Base-by-base conservation (phyloP, 2,888 invertebrate species). In the Calephelis perditalis region DNA sequence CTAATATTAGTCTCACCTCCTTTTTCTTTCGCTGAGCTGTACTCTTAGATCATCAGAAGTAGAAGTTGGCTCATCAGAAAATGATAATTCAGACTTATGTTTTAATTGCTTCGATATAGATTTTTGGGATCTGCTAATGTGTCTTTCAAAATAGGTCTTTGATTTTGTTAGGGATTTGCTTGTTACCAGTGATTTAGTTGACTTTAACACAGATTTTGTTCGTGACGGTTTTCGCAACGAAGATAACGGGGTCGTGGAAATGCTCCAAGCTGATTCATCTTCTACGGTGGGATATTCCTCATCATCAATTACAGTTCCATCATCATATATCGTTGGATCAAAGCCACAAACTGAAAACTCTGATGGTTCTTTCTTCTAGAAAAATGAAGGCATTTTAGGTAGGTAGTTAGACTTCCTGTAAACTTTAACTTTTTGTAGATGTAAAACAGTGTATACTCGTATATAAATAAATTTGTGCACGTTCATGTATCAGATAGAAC, bases 11-110 rank as follows among this genome's bases (percentile, higher is more conserved):
- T 62, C 63, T 56, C 67, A 66, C 67, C 59, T 68, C 64, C 67
- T 66, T 58, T 59, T 63, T 58, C 44, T 60, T 2, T 47, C 61
- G 55, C 72, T 69, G 7, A 66, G 60, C 56, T 76, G 75, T 2
- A 88, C 87, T 58, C 70, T 65, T 54, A 88, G 55, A 63, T 88
- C 88, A 65, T 88, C 88, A 1, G 62, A 36, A 5, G 75, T 68
- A 44, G 63, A 57, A 3, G 77, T 70, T 6, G 67, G 62, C 54
- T 71, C 68, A 0, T 68, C 70, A 10, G 57, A 44, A 4, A 66
- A 60, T 0, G 65, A 64, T 36, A 57, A 15, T 7, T 61, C 61
- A 10, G 71, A 72, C 49, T 61, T 71, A 10, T 63, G 68, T 60
- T 66, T 75, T 5, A 71, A 63, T 57, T 65, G 73, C 57, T 70